Evolutionary conservation across 2,888 invertebrate genomes (phyloP).

Genomic region (Parnassius orleans): DNA sequence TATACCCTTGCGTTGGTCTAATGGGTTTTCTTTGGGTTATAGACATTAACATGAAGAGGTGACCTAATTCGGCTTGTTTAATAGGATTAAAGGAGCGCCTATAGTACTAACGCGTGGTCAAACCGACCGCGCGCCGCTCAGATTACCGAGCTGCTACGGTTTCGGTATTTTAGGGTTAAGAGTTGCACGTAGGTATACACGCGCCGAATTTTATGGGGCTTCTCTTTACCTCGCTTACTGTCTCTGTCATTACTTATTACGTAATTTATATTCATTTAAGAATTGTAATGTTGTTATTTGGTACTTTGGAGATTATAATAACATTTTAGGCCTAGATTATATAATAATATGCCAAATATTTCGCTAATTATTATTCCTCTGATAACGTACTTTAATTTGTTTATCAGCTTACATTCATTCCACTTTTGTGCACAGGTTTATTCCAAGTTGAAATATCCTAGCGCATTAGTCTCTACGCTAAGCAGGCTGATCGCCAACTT

Average conservation of each 20-base stretch:
- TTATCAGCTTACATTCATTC: too few relatives aligned
- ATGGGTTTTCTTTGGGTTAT: conserved; percentile 24
- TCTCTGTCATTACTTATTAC: not conserved
- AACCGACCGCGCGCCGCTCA: conserved; percentile 51
- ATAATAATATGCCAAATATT: too few relatives aligned
- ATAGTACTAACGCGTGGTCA: conserved; percentile 42
- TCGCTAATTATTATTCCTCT: too few relatives aligned
- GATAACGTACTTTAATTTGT: too few relatives aligned
- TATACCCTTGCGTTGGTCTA: conserved; percentile 34
- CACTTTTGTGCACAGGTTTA: too few relatives aligned
- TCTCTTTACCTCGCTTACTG: conserved; percentile 36
- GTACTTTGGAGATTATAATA: not conserved
- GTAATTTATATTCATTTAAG: not conserved
- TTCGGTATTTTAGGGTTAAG: conserved; percentile 76
- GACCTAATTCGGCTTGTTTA: conserved; percentile 39
- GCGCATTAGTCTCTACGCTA: too few relatives aligned
- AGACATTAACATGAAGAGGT: not conserved
- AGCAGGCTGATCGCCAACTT: too few relatives aligned
- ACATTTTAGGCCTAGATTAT: too few relatives aligned
- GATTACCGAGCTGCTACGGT: conserved; percentile 71
- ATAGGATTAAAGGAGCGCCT: conserved; percentile 65
- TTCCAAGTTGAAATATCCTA: too few relatives aligned
- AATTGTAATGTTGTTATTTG: not conserved
- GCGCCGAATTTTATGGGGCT: conserved; percentile 48
- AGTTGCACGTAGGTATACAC: conserved; percentile 32